These are phyloP conservation scores for Limnodromus scolopaceus DNA, from an alignment of 2,797 vertebrate species.

Conservation along the genomic window DNA sequence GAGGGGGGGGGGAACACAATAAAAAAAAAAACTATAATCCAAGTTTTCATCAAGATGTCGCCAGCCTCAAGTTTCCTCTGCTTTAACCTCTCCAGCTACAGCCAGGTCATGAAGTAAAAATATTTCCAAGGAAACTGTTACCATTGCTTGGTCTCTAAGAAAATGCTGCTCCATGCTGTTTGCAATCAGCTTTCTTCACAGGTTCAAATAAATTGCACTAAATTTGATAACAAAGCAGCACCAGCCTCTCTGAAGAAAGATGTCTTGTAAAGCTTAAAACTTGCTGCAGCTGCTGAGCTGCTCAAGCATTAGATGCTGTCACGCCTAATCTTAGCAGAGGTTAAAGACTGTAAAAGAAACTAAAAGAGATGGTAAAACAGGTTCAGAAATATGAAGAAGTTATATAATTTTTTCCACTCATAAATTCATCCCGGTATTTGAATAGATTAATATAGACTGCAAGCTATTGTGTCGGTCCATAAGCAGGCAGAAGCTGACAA, in stretches of 20 bases:
- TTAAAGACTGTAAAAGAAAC: not conserved
- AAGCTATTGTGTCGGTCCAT: not conserved
- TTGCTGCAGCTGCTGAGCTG: not conserved
- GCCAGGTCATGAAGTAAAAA: accelerated
- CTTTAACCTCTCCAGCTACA: not conserved
- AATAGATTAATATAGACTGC: not conserved
- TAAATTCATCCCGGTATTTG: not conserved
- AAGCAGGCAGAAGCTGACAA: not conserved
- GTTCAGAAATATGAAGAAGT: not conserved
- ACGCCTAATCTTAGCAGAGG: not conserved
- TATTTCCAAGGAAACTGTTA: not conserved
- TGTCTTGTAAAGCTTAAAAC: not conserved
- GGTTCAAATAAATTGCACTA: not conserved
- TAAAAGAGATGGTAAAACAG: not conserved
- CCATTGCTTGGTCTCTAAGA: not conserved
- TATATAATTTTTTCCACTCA: not conserved
- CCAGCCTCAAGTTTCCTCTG: not conserved
- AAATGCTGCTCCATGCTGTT: not conserved
- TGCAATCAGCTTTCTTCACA: not conserved
- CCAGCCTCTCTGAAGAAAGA: not conserved
- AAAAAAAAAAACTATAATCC: not conserved
- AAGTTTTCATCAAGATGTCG: not conserved
- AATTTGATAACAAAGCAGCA: not conserved
- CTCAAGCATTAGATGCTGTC: not conserved
- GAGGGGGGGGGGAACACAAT: too few species aligned